Percentiles rank a stretch among this genome's conserved stretches.
These are phyloP conservation scores for Helicoverpa armigera DNA, from an alignment of 1,140 invertebrate species.

Conservation along the genomic window DNA sequence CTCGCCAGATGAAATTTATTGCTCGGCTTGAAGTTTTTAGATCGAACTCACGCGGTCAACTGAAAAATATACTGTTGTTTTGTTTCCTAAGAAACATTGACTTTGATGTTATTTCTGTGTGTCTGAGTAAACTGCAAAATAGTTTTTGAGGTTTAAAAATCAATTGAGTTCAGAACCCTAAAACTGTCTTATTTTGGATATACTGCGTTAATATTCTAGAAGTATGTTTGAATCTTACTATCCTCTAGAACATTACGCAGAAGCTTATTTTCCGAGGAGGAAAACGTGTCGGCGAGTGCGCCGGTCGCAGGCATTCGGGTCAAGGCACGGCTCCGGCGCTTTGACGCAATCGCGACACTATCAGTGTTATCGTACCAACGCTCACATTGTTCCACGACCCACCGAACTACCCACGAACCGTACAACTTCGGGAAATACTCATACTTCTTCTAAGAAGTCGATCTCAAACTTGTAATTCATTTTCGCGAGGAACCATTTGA, in stretches of 20 bases:
- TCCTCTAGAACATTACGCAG: neutral
- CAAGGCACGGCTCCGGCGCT: constrained; percentile 67
- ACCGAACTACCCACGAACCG: too few relatives aligned
- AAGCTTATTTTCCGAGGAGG: constrained; percentile 18
- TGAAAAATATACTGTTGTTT: constrained; percentile 23
- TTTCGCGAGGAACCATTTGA: neutral
- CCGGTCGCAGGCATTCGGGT: constrained; percentile 65
- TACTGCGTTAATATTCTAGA: neutral
- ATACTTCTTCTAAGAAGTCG: neutral
- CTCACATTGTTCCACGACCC: constrained; percentile 3
- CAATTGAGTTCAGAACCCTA: neutral
- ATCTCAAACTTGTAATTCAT: too few relatives aligned
- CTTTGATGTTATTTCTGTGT: constrained; percentile 26
- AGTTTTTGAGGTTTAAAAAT: neutral
- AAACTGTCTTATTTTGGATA: neutral
- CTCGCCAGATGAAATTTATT: constrained; percentile 39
- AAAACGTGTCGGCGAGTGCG: constrained; percentile 21
- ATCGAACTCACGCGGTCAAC: constrained; percentile 12
- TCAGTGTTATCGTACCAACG: constrained; percentile 36
- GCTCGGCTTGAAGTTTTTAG: constrained; percentile 35
- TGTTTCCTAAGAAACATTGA: constrained; percentile 23
- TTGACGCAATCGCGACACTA: constrained; percentile 69
- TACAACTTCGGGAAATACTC: too few relatives aligned
- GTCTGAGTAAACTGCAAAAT: neutral
- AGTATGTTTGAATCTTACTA: neutral